These are phyloP conservation scores for Carassius auratus DNA, from an alignment of 2,113 vertebrate species.

Conservation along the genomic window DNA sequence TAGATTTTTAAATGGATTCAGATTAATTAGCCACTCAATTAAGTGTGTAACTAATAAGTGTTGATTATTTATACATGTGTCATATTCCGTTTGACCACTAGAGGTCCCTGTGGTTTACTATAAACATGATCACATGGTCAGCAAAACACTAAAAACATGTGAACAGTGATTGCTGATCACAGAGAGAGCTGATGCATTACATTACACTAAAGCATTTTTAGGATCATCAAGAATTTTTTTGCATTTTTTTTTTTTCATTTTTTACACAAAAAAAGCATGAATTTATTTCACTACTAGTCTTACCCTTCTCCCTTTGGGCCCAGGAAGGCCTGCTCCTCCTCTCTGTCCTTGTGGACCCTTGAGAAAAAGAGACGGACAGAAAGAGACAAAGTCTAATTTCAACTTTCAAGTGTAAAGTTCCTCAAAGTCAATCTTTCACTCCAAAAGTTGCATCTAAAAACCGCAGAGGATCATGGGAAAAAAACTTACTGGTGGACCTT, in stretches of 20 bases:
- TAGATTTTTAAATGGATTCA: too few relatives aligned
- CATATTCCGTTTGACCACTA: slow-evolving; percentile 13
- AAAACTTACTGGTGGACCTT: slow-evolving; percentile 89
- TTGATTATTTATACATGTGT: too few relatives aligned
- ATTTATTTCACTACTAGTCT: slow-evolving; percentile 62
- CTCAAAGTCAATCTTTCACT: neutral
- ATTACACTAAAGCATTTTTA: neutral
- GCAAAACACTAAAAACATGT: neutral
- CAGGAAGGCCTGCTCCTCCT: slow-evolving; percentile 82
- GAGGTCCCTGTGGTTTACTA: slow-evolving; percentile 38
- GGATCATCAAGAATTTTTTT: too few relatives aligned
- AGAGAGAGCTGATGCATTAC: neutral
- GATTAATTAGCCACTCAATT: too few relatives aligned
- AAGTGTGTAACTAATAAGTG: too few relatives aligned
- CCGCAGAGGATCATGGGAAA: slow-evolving; percentile 16
- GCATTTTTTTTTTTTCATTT: too few relatives aligned
- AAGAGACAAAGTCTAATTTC: slow-evolving; percentile 2
- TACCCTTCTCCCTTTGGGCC: slow-evolving; percentile 90
- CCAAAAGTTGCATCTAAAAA: neutral
- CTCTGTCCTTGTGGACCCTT: slow-evolving; percentile 86
- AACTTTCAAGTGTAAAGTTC: neutral
- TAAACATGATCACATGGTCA: neutral
- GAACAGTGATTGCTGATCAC: neutral
- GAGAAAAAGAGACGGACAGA: neutral
- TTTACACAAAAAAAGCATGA: neutral